Evolutionary conservation across 2,888 invertebrate genomes (phyloP), one percentile per base, ranked within the genome.

Genomic region (Oegoconia quadripuncta): DNA sequence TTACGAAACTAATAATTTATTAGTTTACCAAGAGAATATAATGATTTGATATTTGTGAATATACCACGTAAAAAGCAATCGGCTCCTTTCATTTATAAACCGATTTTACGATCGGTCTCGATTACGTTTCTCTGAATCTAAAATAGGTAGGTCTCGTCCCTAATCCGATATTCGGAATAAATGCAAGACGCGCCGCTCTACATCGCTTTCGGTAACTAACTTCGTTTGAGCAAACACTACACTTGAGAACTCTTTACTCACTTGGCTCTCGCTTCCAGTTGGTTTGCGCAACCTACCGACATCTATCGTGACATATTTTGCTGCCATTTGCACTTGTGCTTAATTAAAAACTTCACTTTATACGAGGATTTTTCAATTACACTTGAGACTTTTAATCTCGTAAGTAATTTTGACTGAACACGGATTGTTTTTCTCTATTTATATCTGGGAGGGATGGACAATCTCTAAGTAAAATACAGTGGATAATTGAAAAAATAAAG

Each of bases 151-250:
- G 60, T 67, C 69, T 66, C 61, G 58, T 63, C 65, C 49, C 55
- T 64, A 70, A 73, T 73, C 64, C 66, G 72, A 74, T 74, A 69
- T 64, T 53, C 58, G 49, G 61, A 59, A 62, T 67, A 69, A 74
- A 69, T 71, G 64, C 66, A 65, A 65, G 66, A 53, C 57, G 58
- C 59, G 61, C 51, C 46, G 47, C 57, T 47, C 54, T 57, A 63
- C 66, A 63, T 65, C 61, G 65, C 65, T 65, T 64, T 64, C 52
- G 60, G 62, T 64, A 61, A 63, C 64, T 70, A 71, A 73, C 71
- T 76, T 71, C 64, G 70, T 74, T 71, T 66, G 60, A 55, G 60
- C 64, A 71, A 76, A 74, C 67, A 73, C 74, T 72, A 50, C 47
- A 45, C 40, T 49, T 43, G 50, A 67, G 63, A 66, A 67, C 69